Evolutionary conservation across 92 coral and sea anemone genomes (phyloP), one percentile per base, ranked within the genome.

Genomic region (Parazoanthus swiftii): DNA sequence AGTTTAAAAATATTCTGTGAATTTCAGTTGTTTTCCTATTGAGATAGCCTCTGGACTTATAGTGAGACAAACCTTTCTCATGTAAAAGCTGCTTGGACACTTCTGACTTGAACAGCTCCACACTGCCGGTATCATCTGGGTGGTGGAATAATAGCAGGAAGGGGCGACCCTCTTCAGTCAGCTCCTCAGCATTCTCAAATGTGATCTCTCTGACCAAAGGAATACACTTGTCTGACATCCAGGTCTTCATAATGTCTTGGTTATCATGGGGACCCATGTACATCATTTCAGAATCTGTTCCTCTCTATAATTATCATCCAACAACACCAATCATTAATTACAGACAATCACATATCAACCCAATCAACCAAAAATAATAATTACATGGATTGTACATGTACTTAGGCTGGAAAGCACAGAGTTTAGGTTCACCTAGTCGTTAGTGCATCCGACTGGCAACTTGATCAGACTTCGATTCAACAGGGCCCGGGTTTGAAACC

Each of bases 141-240:
- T 95, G 95, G 50, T 93, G 95, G 79, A 97, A 97, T 72, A 97
- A 88, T 10, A 97, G 91, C 3, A 97, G 93, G 77, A 97, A 97
- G 7, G 99, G 99, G 15, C 94, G 54, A 0, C 99, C 99, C 76
- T 97, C 99, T 68, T 97, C 99, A 71, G 99, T 97, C 51, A 97
- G 88, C 86, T 97, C 99, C 90, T 97, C 99, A 5, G 99, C 99
- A 91, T 97, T 97, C 89, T 97, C 98, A 92, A 95, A 97, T 5
- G 99, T 97, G 86, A 97, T 97, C 43, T 95, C 97, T 29, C 99
- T 96, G 5, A 97, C 99, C 77, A 97, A 81, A 0, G 99, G 98
- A 44, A 97, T 95, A 73, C 99, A 97, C 85, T 95, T 93, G 91
- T 97, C 99, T 29, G 94, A 88, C 16, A 94, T 88, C 99, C 99